Percentiles rank a stretch among this genome's conserved stretches.
These are phyloP conservation scores for Nebria brevicollis DNA, from an alignment of 2,888 invertebrate genomes.

Conservation along the genomic window DNA sequence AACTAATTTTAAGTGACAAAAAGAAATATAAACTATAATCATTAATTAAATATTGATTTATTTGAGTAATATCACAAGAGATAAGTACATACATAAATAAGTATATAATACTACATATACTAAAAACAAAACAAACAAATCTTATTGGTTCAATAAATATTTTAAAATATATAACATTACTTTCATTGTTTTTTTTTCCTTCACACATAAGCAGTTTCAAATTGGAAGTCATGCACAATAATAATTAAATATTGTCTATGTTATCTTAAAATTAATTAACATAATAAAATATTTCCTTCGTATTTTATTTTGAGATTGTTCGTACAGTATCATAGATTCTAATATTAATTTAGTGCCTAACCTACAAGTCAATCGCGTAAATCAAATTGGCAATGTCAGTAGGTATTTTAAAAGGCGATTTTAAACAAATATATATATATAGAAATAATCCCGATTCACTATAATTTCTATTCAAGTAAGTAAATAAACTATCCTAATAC, in stretches of 20 bases:
- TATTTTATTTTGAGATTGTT: too few relatives aligned
- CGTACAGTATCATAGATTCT: too few relatives aligned
- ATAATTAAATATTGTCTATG: background rate
- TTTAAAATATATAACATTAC: background rate
- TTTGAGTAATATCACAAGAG: conserved; percentile 1
- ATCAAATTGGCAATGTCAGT: too few relatives aligned
- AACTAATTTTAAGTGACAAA: background rate
- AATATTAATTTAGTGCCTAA: too few relatives aligned
- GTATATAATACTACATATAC: background rate
- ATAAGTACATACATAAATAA: background rate
- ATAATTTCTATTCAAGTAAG: too few relatives aligned
- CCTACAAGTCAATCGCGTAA: too few relatives aligned
- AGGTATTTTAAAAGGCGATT: too few relatives aligned
- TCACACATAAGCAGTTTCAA: background rate
- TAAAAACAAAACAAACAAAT: background rate
- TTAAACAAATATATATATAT: too few relatives aligned
- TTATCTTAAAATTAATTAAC: conserved; percentile 44
- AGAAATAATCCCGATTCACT: too few relatives aligned
- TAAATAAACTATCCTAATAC: too few relatives aligned
- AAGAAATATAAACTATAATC: background rate
- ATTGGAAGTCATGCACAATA: background rate
- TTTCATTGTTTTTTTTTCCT: too few relatives aligned
- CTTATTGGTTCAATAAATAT: background rate
- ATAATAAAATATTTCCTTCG: too few relatives aligned
- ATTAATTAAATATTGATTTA: background rate